Conservation (phyloP, 2,888 invertebrate genomes). For the Ditula angustiorana region DNA sequence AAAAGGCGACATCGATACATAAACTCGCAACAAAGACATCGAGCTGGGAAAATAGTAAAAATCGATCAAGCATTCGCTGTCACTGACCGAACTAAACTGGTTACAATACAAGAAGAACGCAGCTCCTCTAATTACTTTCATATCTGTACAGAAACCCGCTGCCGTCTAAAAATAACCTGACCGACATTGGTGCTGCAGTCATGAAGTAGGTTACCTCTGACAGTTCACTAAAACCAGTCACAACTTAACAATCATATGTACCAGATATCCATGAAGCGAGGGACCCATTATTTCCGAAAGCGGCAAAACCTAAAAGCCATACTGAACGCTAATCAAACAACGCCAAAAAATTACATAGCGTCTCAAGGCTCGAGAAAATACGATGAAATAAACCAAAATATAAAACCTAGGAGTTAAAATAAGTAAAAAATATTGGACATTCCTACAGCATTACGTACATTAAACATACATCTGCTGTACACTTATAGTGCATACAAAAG, state of each 20-base stretch:
- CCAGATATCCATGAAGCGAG: too few species aligned
- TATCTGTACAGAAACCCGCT: conserved; percentile 56
- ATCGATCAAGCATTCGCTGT: conserved; percentile 26
- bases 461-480: neutral
- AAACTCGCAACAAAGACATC: conserved; percentile 18
- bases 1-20: neutral
- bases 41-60: conserved; percentile 44
- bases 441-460: neutral
- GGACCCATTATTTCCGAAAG: neutral
- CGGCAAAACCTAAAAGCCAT: neutral
- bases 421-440: neutral
- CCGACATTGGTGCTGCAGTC: conserved; percentile 27
- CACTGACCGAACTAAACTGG: conserved; percentile 54
- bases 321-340: neutral
- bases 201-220: conserved; percentile 21
- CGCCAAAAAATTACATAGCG: neutral
- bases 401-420: too few species aligned
- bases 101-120: conserved; percentile 66
- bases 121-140: conserved; percentile 75
- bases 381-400: too few species aligned
- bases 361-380: neutral
- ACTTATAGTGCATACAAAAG: conserved; percentile 26
- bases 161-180: conserved; percentile 42
- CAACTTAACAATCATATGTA: neutral
- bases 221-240: conserved; percentile 9